These are phyloP conservation scores for Cheumatopsyche charites DNA, from an alignment of 1,140 invertebrate genomes.

Conservation along the genomic window DNA sequence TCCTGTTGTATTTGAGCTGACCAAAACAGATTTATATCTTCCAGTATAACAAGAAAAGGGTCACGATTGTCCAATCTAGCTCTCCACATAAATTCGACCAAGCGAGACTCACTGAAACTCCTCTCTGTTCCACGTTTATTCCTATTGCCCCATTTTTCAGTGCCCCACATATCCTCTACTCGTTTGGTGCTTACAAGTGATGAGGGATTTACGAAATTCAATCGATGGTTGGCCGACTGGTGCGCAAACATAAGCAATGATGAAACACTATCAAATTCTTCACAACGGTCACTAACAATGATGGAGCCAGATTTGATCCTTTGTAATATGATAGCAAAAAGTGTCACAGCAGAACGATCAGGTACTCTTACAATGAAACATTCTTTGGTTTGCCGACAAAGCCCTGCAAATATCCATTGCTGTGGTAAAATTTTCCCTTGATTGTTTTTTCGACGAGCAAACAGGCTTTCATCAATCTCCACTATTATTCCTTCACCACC, in stretches of 20 bases:
- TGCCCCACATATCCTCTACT: not conserved
- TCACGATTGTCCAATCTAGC: not conserved
- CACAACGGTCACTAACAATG: too few relatives aligned
- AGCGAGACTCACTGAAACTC: not conserved
- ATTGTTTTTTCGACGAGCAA: not conserved
- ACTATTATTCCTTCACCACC: conserved; percentile 4
- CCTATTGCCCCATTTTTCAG: not conserved
- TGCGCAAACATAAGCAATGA: not conserved
- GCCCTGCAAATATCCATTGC: conserved; percentile 9
- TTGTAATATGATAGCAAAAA: not conserved
- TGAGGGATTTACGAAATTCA: not conserved
- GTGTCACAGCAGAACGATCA: too few relatives aligned
- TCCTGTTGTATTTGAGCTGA: not conserved
- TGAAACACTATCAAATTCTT: too few relatives aligned
- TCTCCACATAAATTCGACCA: conserved; percentile 16
- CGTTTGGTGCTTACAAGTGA: not conserved
- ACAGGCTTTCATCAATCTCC: not conserved
- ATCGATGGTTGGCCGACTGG: not conserved
- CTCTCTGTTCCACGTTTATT: not conserved
- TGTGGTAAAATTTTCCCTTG: too few relatives aligned
- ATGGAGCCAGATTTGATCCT: too few relatives aligned
- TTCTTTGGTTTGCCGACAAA: not conserved
- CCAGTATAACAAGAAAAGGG: not conserved
- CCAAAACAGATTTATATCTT: not conserved
- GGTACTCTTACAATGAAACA: not conserved